A percentile compares a stretch with the other conserved stretches of the same genome.
phyloP scores from a whole-genome alignment of 2,888 invertebrate species.

The Cosmorhoe ocellata region DNA sequence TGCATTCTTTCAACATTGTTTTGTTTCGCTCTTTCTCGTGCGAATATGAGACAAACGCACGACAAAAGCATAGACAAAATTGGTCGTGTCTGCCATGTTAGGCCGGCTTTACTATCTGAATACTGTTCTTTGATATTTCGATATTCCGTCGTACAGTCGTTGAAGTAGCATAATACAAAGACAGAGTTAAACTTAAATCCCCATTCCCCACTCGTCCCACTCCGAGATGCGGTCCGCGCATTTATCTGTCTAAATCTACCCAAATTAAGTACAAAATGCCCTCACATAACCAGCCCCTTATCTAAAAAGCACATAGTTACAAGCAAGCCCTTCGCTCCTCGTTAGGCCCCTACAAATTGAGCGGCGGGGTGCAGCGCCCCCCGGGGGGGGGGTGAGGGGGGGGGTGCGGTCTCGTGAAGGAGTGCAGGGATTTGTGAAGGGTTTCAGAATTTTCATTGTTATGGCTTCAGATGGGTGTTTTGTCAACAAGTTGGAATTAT shows the following conservation, averaged over 20 bases:
- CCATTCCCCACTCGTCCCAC: constrained; percentile 14
- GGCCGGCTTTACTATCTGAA: too few species aligned
- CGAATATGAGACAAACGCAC: too few species aligned
- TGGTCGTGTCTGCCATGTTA: too few species aligned
- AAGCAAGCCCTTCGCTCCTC: constrained; percentile 57
- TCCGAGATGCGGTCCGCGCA: constrained; percentile 12
- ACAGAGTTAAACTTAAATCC: constrained; percentile 9
- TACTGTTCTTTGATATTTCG: too few species aligned
- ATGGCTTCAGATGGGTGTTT: constrained; percentile 31
- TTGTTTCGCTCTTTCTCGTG: too few species aligned
- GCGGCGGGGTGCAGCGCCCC: constrained; percentile 40
- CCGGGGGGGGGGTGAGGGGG: constrained; percentile 14
- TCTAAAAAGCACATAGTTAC: constrained; percentile 34
- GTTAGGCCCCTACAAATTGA: constrained; percentile 58
- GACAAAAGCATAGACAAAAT: too few species aligned
- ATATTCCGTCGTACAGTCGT: too few species aligned
- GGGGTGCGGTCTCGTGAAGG: constrained; percentile 36
- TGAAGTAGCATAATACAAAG: too few species aligned
- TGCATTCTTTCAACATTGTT: too few species aligned
- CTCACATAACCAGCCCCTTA: constrained; percentile 35
- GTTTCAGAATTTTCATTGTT: constrained; percentile 35
- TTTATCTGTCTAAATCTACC: constrained; percentile 31
- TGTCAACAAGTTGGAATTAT: constrained; percentile 34
- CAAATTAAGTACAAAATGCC: constrained; percentile 35
- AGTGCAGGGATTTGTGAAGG: constrained; percentile 36